Percentiles rank a stretch among this genome's conserved stretches.
phyloP scores from a whole-genome alignment of 2,113 vertebrate species.

The Murina feae region DNA sequence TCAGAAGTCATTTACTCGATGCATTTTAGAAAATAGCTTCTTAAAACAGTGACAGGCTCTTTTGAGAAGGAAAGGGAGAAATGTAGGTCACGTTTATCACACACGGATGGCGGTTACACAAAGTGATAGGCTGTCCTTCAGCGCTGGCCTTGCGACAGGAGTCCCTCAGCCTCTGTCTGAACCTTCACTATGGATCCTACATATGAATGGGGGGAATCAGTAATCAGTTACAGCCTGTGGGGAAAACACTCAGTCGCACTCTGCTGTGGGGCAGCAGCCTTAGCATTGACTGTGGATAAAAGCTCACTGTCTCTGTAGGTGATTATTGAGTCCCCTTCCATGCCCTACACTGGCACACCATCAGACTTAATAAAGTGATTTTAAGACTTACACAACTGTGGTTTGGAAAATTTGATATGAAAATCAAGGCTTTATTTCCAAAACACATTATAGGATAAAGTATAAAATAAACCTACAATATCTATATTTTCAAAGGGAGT shows the following conservation, averaged over 20 bases:
- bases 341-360: slow-evolving; percentile 71
- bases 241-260: slow-evolving; percentile 79
- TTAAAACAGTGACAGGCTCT: slow-evolving; percentile 84
- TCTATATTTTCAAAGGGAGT: slow-evolving; percentile 24
- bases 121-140: slow-evolving; percentile 92
- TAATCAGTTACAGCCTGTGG: slow-evolving; percentile 87
- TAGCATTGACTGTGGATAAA: slow-evolving; percentile 81
- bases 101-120: slow-evolving; percentile 87
- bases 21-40: slow-evolving; percentile 82
- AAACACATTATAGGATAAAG: slow-evolving; percentile 39
- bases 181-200: slow-evolving; percentile 84
- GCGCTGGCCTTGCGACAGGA: slow-evolving; percentile 89
- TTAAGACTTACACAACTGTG: slow-evolving; percentile 62
- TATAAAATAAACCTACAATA: background rate
- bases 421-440: slow-evolving; percentile 72
- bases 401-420: slow-evolving; percentile 57
- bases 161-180: slow-evolving; percentile 91
- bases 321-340: slow-evolving; percentile 77
- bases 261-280: slow-evolving; percentile 70
- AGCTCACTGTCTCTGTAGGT: slow-evolving; percentile 77
- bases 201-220: slow-evolving; percentile 86
- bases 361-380: slow-evolving; percentile 70
- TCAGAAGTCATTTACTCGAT: slow-evolving; percentile 77
- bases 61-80: slow-evolving; percentile 84
- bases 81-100: slow-evolving; percentile 98